Percentiles rank a stretch among this genome's conserved stretches.
phyloP scores from a whole-genome alignment of 2,113 vertebrate species.

The Lepisosteus oculatus region DNA sequence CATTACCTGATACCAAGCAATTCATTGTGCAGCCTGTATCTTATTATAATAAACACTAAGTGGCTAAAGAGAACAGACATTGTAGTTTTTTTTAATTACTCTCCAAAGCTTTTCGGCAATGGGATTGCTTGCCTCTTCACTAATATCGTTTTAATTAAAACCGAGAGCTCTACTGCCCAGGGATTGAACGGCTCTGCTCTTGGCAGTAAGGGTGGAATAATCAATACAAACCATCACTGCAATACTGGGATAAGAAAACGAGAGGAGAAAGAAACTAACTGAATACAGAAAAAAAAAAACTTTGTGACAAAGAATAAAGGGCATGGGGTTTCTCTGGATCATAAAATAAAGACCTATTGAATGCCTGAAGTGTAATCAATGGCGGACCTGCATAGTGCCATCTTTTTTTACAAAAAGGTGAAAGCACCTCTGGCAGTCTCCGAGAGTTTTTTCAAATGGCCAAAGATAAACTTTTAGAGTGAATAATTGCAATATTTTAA shows the following conservation, averaged over 20 bases:
- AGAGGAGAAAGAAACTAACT: not conserved
- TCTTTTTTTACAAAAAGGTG: no score
- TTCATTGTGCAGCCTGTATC: not conserved
- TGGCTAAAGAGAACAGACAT: not conserved
- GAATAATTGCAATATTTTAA: no score
- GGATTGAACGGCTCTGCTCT: not conserved
- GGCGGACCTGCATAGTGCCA: not conserved
- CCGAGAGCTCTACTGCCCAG: not conserved
- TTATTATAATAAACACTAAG: not conserved
- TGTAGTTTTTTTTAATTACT: not conserved
- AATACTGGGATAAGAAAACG: not conserved
- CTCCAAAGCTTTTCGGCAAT: not conserved
- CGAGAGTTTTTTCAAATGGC: no score
- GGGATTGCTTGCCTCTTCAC: not conserved
- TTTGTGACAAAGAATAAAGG: not conserved
- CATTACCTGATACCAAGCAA: no score
- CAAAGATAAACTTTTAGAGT: no score
- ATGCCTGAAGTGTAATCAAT: not conserved
- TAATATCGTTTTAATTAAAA: constrained; percentile 8
- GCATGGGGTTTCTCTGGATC: not conserved
- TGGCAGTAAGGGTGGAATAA: not conserved
- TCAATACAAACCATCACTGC: not conserved
- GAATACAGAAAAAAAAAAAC: not conserved
- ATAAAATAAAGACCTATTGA: no score
- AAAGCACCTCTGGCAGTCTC: no score